Base-by-base conservation (phyloP, 1,140 invertebrate genomes). In the Polypedilum vanderplanki region DNA sequence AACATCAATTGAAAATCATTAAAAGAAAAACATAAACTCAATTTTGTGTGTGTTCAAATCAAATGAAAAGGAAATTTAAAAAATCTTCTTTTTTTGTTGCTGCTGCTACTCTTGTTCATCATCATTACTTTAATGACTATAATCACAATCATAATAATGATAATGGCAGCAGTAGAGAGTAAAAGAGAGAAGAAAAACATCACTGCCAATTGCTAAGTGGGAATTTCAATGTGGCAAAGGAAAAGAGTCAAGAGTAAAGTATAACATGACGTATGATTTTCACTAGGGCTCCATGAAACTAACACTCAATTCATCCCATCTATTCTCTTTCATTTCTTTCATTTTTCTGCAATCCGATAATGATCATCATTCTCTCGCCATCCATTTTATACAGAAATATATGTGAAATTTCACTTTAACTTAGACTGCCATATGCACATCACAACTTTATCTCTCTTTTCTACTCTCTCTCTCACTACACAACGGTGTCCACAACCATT, bases 401-500 rank as follows among this genome's bases (percentile, higher is more conserved):
- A n/a, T n/a, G n/a, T n/a, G n/a, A n/a, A n/a, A n/a, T 33, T 33
- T 33, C 5, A 33, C 24, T 33, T 33, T 5, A 33, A 33, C 24
- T 33, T n/a, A n/a, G n/a, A n/a, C n/a, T n/a, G n/a, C n/a, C 24
- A 33, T 33, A 33, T 33, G 24, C 24, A 33, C 24, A 33, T 33
- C 24, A 33, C 24, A 33, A 33, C 5, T 33, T 1, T 33, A 33
- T 33, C 24, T 33, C 24, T 33, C 24, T 70, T 70, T 70, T n/a
- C 18, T 70, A 18, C 18, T 70, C 65, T 70, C 65, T 70, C 65
- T 70, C 18, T 18, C 65, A 70, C 18, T 70, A n/a, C 65, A 70
- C 46, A 33, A 15, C 46, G 46, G 46, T 57, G 65, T 70, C 65
- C 65, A 70, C 65, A 70, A 70, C 65, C 65, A 70, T 70, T 70